These are phyloP conservation scores for Aurelia sp. DNA, from an alignment of 30 jellyfish, hydroid and myxozoan genomes.

Conservation along the genomic window DNA sequence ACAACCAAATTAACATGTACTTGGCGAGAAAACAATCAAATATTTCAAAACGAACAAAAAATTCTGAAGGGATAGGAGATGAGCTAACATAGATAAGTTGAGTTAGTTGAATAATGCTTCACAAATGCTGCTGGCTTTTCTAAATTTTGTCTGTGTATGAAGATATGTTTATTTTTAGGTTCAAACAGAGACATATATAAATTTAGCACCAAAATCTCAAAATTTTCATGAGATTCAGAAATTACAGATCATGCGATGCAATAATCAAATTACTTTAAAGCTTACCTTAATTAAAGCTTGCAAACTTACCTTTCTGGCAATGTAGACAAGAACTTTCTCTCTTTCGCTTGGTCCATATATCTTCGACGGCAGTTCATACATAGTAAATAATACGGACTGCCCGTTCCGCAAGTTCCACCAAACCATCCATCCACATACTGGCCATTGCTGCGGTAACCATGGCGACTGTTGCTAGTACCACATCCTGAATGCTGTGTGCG, in stretches of 20 bases:
- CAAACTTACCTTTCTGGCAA: constrained; percentile 70
- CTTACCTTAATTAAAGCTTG: neutral
- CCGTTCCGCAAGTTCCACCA: constrained; percentile 95
- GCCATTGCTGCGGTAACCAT: constrained; percentile 96
- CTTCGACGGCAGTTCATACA: constrained; percentile 77
- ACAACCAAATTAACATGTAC: no score
- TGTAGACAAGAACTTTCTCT: constrained; percentile 30
- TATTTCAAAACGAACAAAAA: no score
- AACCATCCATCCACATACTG: constrained; percentile 87
- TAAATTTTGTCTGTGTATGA: no score
- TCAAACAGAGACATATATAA: no score
- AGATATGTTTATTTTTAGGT: no score
- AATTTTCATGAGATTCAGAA: no score
- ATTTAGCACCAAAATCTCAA: no score
- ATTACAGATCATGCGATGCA: neutral
- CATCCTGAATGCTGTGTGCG: constrained; percentile 89
- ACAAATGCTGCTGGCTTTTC: no score
- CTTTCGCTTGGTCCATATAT: constrained; percentile 57
- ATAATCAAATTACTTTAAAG: neutral
- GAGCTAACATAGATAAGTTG: no score
- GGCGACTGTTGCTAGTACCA: constrained; percentile 81
- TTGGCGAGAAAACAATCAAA: no score
- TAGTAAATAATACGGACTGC: constrained; percentile 88
- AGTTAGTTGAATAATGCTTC: no score
- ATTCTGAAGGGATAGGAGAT: no score